A percentile compares a stretch with the other conserved stretches of the same genome.
These are phyloP conservation scores for Tonatia bakeri DNA, from an alignment of 2,113 vertebrate genomes.

Conservation along the genomic window DNA sequence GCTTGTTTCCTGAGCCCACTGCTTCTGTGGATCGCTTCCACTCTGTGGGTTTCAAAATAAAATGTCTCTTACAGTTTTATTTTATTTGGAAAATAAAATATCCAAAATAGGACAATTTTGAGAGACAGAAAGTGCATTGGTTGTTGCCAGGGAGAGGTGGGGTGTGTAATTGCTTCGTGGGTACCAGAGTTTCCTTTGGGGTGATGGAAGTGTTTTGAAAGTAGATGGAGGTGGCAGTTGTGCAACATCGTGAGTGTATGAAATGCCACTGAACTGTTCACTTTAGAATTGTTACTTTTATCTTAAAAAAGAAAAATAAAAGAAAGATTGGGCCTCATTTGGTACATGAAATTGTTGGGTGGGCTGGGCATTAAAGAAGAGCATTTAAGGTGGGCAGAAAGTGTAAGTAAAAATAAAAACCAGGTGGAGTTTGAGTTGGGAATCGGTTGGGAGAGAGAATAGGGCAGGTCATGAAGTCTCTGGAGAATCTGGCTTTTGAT, in stretches of 20 bases:
- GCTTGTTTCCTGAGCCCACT: no score
- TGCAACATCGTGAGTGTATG: neutral
- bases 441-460: neutral
- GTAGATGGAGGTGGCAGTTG: neutral
- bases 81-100: neutral
- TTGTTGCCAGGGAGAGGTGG: no score
- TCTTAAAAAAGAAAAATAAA: neutral
- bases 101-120: neutral
- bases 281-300: constrained; percentile 20
- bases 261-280: neutral
- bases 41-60: no score
- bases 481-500: neutral
- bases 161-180: neutral
- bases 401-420: neutral
- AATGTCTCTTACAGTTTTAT: no score
- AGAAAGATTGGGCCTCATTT: neutral
- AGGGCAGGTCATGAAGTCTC: neutral
- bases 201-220: neutral
- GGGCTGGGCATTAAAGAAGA: neutral
- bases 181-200: neutral
- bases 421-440: neutral
- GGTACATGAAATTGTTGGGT: neutral
- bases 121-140: neutral
- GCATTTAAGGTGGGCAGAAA: neutral
- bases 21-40: no score